Evolutionary conservation across 1,140 invertebrate genomes (phyloP).

Genomic region (Muscidifurax raptorellus): DNA sequence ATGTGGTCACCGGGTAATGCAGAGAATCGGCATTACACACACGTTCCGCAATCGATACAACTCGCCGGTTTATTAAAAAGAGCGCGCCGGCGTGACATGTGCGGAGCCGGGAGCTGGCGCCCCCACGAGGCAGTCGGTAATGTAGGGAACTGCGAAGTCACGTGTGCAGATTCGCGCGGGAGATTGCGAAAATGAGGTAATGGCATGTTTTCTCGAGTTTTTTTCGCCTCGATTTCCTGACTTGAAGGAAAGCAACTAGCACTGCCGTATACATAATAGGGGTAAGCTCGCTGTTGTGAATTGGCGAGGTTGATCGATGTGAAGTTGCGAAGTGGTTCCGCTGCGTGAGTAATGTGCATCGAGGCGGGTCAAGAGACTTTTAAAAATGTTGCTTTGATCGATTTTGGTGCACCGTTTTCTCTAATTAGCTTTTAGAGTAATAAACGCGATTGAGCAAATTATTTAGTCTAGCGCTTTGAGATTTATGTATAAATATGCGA

Average conservation of each 20-base stretch:
- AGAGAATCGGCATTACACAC: not conserved
- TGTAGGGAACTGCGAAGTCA: not conserved
- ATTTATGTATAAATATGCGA: too few relatives aligned
- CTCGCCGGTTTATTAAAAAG: not conserved
- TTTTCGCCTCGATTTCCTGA: not conserved
- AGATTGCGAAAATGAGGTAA: not conserved
- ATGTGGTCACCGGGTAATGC: not conserved
- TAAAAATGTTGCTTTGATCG: not conserved
- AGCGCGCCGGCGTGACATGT: not conserved
- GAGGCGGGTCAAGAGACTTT: not conserved
- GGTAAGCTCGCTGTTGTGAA: not conserved
- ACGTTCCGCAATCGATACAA: not conserved
- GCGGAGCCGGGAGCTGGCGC: constrained; percentile 32
- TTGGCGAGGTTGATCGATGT: not conserved
- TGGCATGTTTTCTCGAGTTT: not conserved
- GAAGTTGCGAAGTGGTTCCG: too few relatives aligned
- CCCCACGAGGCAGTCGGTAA: constrained; percentile 22
- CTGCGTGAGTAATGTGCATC: too few relatives aligned
- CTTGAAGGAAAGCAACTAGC: not conserved
- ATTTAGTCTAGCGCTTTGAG: too few relatives aligned
- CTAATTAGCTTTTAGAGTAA: not conserved
- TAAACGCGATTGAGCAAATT: too few relatives aligned
- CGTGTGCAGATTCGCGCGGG: not conserved
- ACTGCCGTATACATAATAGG: too few relatives aligned
- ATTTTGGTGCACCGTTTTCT: not conserved